Base-by-base conservation (phyloP, 2,797 vertebrate species). In the Phoxinus dragarum region DNA sequence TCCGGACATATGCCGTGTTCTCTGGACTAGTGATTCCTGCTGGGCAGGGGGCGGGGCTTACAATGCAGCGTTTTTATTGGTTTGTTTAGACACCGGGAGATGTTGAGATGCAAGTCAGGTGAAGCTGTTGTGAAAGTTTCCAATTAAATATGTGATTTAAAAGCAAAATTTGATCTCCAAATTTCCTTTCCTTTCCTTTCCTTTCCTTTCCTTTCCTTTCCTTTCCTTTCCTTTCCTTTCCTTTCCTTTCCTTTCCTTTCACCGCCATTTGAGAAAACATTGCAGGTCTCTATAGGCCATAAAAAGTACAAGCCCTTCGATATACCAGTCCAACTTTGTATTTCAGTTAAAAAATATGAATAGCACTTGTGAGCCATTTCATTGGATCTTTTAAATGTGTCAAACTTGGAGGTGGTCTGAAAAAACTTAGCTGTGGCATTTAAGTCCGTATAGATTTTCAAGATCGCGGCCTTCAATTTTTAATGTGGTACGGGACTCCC, bases 401-500 rank as follows among this genome's bases (percentile, higher is more conserved):
- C 38, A 42, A 71, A 38, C 66, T 78, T 69, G 69, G 42, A 67
- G 31, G 81, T 40, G 59, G 42, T 52, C 31, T 6, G 19, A 44
- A 81, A 68, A 73, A 49, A 38, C n/a, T 3, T 68, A 1, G 23
- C 76, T 23, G 10, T 82, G 80, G 68, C 80, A 82, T 82, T 82
- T 82, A 73, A 73, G 42, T 56, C 68, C 4, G 12, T 80, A 80
- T 85, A 49, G 76, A 85, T 80, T 85, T 79, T 52, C 76, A 73
- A 85, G 67, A 76, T 80, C 42, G 72, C 67, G 0, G 54, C 21
- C 54, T 80, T 85, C 9, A 85, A 80, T 80, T 72, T 85, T 80
- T 85, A 27, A 85, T 85, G 84, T 85, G 76, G 75, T 80, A 80
- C 54, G 84, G 84, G 84, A 80, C 84, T 85, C 67, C 76, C 23